Conservation (phyloP, 2,888 invertebrate genomes). For the Andrena dorsata region DNA sequence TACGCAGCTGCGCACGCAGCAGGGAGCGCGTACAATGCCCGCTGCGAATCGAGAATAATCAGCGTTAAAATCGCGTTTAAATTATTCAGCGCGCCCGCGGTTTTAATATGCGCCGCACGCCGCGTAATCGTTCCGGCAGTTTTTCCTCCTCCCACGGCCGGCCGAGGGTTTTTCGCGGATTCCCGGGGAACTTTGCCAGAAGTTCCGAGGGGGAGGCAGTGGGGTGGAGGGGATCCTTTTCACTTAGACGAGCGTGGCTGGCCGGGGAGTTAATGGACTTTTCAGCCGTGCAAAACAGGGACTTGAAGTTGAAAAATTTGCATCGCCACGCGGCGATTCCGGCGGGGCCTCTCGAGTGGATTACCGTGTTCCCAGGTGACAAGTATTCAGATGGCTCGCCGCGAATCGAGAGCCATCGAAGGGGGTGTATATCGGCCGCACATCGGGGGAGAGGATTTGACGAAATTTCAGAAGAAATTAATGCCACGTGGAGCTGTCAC, state of each 20-base stretch:
- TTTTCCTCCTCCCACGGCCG: not conserved
- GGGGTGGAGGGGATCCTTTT: constrained; percentile 23
- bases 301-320: not conserved
- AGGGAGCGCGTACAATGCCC: not conserved
- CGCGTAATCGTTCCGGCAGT: constrained; percentile 21
- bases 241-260: constrained; percentile 7
- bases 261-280: constrained; percentile 17
- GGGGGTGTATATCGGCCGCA: too few relatives aligned
- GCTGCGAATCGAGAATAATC: constrained; percentile 38
- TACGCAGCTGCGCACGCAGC: constrained; percentile 20
- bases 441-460: too few relatives aligned
- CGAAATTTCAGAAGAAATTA: too few relatives aligned
- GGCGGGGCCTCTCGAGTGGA: not conserved
- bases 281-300: constrained; percentile 7
- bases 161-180: constrained; percentile 26
- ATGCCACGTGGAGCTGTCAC: too few relatives aligned
- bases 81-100: constrained; percentile 40
- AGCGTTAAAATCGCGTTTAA: constrained; percentile 31
- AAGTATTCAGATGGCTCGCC: not conserved
- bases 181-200: constrained; percentile 27
- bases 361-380: not conserved
- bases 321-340: not conserved
- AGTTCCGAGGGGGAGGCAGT: not conserved
- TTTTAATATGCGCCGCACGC: constrained; percentile 35
- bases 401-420: too few relatives aligned